These are phyloP conservation scores for Sebastes goodei DNA, from an alignment of 2,797 vertebrate genomes.

Conservation along the genomic window DNA sequence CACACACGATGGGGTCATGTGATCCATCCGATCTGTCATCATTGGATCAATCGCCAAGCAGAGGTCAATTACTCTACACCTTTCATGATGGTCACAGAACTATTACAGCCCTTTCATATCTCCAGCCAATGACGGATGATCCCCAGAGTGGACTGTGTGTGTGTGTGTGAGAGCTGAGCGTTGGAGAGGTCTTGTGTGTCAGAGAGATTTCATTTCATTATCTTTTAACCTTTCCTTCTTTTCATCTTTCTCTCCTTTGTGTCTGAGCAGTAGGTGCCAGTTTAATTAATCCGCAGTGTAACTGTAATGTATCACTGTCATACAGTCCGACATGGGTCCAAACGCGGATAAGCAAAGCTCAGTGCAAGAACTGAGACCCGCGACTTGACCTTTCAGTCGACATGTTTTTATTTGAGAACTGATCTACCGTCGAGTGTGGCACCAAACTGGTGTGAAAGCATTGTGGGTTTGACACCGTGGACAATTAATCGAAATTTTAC, in stretches of 20 bases:
- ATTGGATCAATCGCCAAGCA: slow-evolving; percentile 32
- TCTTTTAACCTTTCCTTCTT: slow-evolving; percentile 20
- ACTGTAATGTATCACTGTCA: slow-evolving; percentile 23
- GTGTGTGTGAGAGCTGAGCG: neutral
- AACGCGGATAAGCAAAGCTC: neutral
- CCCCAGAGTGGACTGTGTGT: neutral
- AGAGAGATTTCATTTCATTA: slow-evolving; percentile 30
- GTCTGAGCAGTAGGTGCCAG: neutral
- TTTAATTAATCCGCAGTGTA: slow-evolving; percentile 32
- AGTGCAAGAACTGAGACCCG: neutral
- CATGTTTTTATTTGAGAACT: neutral
- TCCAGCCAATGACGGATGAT: slow-evolving; percentile 29
- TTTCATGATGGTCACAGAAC: slow-evolving; percentile 39
- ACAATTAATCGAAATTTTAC: no score
- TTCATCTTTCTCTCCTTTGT: neutral
- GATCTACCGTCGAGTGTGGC: fast-evolving
- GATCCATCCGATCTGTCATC: slow-evolving; percentile 25
- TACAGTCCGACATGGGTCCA: neutral
- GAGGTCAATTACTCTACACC: slow-evolving; percentile 49
- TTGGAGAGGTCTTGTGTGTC: neutral
- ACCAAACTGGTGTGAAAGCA: neutral
- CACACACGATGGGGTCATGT: neutral
- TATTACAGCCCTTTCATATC: slow-evolving; percentile 31
- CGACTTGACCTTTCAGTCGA: neutral
- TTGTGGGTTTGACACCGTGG: neutral